Evolutionary conservation across 2,113 vertebrate species (phyloP), one percentile per base, ranked within the genome.

Genomic region (Numida meleagris): DNA sequence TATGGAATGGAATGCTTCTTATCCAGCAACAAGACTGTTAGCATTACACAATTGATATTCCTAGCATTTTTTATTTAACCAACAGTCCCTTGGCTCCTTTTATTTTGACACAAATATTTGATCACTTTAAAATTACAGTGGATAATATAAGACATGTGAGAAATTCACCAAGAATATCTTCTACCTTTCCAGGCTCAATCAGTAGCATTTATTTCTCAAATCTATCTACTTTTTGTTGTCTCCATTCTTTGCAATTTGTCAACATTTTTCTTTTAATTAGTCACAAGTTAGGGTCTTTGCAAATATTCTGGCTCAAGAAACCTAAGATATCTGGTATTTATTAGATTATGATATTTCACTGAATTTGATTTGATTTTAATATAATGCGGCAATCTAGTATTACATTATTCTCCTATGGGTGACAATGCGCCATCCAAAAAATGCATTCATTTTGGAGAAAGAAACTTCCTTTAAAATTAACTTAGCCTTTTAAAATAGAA

Each of bases 341-440:
- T 96, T 96, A 96, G 70, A 76, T 65, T 58, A 63, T 62, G 71
- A 61, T 85, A 87, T 85, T 91, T 70, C 65, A 90, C 53, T 89
- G 88, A 79, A 45, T 91, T 81, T 81, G 55, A 97, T 95, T 96
- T 94, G 25, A 76, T 90, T 94, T 93, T 92, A 88, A 92, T 93
- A 91, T 94, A 92, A 93, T 70, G 53, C 75, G 93, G 20, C 74
- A 95, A 96, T 95, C 84, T 57, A 85, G 55, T 66, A 89, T 55
- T 80, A 73, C 31, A 73, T 85, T 73, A 76, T 66, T 62, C 27
- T 67, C 51, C 27, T 57, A 25, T 31, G 61, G 38, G 31, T n/a
- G 86, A 66, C 24, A 76, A 45, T 20, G 29, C 65, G 25, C 45
- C n/a, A 82, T 25, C 21, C 19, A 67, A 93, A 61, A 81, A 5